These are phyloP conservation scores for Actinia equina DNA, from an alignment of 64 coral and sea anemone genomes.

Conservation along the genomic window DNA sequence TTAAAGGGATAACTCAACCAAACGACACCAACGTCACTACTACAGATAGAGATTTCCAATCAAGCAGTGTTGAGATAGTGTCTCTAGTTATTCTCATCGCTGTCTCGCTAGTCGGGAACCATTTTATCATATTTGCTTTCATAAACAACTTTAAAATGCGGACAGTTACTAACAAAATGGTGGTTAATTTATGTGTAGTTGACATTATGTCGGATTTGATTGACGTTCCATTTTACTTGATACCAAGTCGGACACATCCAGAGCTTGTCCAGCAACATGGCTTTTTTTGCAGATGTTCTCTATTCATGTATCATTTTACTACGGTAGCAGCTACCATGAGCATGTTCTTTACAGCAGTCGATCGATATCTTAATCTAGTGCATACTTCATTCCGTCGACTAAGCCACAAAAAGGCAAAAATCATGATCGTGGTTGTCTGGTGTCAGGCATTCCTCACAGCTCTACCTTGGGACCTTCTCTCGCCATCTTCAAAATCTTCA, in stretches of 20 bases:
- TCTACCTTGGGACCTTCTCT: slow-evolving; percentile 42
- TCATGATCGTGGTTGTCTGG: slow-evolving; percentile 55
- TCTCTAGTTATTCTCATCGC: not conserved
- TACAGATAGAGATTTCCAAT: not conserved
- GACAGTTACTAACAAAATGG: slow-evolving; percentile 69
- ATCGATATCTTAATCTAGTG: slow-evolving; percentile 61
- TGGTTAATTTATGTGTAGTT: slow-evolving; percentile 64
- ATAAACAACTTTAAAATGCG: slow-evolving; percentile 75
- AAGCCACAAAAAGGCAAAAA: slow-evolving; percentile 23
- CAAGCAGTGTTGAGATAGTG: not conserved
- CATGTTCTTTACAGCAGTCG: slow-evolving; percentile 62
- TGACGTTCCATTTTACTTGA: slow-evolving; percentile 51
- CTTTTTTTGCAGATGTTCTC: slow-evolving; percentile 28
- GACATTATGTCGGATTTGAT: slow-evolving; percentile 51
- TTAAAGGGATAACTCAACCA: not conserved
- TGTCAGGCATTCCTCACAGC: slow-evolving; percentile 37
- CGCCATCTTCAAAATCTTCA: not conserved
- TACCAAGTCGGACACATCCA: slow-evolving; percentile 14
- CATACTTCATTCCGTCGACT: slow-evolving; percentile 24
- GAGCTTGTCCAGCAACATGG: not conserved
- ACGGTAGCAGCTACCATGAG: slow-evolving; percentile 51
- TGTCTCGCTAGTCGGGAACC: slow-evolving; percentile 47
- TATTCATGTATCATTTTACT: slow-evolving; percentile 56
- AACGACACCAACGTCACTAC: not conserved
- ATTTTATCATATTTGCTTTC: slow-evolving; percentile 49